Conservation (phyloP, 2,888 invertebrate species). For the Metallyticus violacea region DNA sequence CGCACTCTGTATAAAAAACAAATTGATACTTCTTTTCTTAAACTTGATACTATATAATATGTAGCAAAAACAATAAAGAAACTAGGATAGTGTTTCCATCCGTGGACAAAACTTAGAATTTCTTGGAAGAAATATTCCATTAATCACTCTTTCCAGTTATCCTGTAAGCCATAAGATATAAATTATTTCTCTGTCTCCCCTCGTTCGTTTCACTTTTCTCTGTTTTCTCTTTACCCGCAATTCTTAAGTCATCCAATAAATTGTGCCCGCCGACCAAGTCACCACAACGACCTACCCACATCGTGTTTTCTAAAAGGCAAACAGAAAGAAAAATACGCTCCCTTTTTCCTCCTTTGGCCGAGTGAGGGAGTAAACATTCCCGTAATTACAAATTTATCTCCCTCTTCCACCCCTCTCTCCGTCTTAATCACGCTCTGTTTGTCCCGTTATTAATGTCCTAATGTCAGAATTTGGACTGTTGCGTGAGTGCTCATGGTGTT, state of each 20-base stretch:
- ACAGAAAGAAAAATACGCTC: neutral
- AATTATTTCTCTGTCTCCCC: neutral
- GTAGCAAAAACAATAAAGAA: no score
- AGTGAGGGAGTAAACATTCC: neutral
- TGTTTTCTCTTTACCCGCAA: neutral
- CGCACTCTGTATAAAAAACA: no score
- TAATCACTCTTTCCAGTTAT: neutral
- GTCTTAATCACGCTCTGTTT: slow-evolving; percentile 11
- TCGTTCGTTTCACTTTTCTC: neutral
- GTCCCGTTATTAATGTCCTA: slow-evolving; percentile 9
- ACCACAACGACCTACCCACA: neutral
- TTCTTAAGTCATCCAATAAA: slow-evolving; percentile 1
- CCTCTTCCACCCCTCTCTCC: neutral
- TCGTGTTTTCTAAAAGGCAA: neutral
- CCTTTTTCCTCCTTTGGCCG: neutral
- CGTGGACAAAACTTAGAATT: no score
- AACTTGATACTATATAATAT: no score
- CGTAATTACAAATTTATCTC: slow-evolving; percentile 18
- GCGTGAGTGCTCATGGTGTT: no score
- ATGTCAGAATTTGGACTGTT: neutral
- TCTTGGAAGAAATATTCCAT: neutral
- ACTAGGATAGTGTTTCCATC: no score
- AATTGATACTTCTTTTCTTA: no score
- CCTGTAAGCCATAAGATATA: neutral
- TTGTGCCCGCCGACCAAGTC: neutral